Evolutionary conservation across 2,888 invertebrate species (phyloP).

Genomic region (Sycophila texana): DNA sequence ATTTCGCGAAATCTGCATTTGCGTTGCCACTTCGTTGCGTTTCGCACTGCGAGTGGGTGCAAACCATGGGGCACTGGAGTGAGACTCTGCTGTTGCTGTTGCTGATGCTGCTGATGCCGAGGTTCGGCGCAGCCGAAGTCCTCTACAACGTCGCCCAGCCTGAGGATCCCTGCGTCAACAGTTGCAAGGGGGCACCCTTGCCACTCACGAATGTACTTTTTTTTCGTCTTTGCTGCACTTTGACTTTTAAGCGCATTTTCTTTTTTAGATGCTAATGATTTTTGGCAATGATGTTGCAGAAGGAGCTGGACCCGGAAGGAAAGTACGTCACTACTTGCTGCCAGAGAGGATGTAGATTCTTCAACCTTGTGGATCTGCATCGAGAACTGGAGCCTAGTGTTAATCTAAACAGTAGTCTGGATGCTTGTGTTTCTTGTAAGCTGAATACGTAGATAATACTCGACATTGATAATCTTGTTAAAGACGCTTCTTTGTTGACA

Average conservation of each 20-base stretch:
- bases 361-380: slow-evolving; percentile 69
- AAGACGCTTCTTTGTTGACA: no score
- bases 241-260: slow-evolving; percentile 19
- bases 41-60: no score
- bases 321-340: slow-evolving; percentile 69
- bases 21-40: no score
- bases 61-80: slow-evolving; percentile 7
- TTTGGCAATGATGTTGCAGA: slow-evolving; percentile 26
- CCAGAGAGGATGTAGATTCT: slow-evolving; percentile 73
- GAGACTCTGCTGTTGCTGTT: slow-evolving; percentile 58
- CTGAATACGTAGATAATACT: slow-evolving; percentile 11
- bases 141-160: slow-evolving; percentile 63
- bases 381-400: slow-evolving; percentile 63
- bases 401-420: slow-evolving; percentile 66
- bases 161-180: slow-evolving; percentile 67
- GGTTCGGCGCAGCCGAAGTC: slow-evolving; percentile 60
- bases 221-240: no score
- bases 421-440: slow-evolving; percentile 71
- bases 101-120: slow-evolving; percentile 53
- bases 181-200: slow-evolving; percentile 67
- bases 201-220: slow-evolving; percentile 61
- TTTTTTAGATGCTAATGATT: neutral
- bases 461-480: no score
- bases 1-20: no score
- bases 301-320: slow-evolving; percentile 57